These are phyloP conservation scores for Chionodraco myersi DNA, from an alignment of 2,113 vertebrate species.

Conservation along the genomic window DNA sequence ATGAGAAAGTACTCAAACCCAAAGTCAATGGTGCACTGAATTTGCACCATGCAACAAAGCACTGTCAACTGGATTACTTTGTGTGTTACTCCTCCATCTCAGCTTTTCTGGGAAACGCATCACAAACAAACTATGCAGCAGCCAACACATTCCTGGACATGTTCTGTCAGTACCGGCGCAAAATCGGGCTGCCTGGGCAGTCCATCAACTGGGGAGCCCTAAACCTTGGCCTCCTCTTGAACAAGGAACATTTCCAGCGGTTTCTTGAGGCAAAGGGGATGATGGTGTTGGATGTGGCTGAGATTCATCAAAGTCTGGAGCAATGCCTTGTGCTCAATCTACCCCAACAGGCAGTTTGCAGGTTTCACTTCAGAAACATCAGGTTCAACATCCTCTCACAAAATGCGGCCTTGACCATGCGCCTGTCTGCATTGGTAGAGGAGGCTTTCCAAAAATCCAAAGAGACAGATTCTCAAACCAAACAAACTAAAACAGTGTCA, in stretches of 20 bases:
- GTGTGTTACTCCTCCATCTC: constrained; percentile 89
- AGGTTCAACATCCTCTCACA: constrained; percentile 70
- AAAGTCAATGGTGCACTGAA: constrained; percentile 89
- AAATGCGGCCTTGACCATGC: constrained; percentile 73
- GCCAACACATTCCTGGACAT: constrained; percentile 89
- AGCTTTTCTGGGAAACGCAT: constrained; percentile 87
- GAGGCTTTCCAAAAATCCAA: constrained; percentile 70
- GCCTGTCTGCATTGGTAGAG: constrained; percentile 70
- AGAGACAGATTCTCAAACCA: constrained; percentile 41
- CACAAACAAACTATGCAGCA: constrained; percentile 88
- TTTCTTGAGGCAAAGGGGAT: constrained; percentile 86
- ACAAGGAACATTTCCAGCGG: constrained; percentile 81
- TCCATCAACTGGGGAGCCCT: constrained; percentile 90
- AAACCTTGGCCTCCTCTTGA: constrained; percentile 85
- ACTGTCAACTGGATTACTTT: constrained; percentile 88
- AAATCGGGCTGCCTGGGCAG: constrained; percentile 85
- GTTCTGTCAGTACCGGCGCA: constrained; percentile 88
- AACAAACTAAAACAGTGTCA: constrained; percentile 54
- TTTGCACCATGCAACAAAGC: constrained; percentile 84
- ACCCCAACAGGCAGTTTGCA: constrained; percentile 83
- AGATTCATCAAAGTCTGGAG: constrained; percentile 85
- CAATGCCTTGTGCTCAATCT: constrained; percentile 84
- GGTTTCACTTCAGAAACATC: constrained; percentile 82
- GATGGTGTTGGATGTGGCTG: constrained; percentile 80
- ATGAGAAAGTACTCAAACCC: constrained; percentile 87